Base-by-base conservation (phyloP, 2,888 invertebrate species). In the Bugula neritina region DNA sequence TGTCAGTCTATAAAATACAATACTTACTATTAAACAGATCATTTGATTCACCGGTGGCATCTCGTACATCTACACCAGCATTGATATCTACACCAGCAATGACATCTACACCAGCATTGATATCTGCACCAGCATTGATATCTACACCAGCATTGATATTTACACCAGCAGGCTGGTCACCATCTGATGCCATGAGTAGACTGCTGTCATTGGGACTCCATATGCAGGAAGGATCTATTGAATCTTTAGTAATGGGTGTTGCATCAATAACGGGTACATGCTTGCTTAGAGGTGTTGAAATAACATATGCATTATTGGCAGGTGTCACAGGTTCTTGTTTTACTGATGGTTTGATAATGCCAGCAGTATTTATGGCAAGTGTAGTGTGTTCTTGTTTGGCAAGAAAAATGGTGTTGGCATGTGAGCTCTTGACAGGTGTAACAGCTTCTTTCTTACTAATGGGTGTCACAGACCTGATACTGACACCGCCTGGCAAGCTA, bases 1-100 rank as follows among this genome's bases (percentile, higher is more conserved):
- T n/a, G n/a, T n/a, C n/a, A n/a, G n/a, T n/a, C n/a, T n/a, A n/a
- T n/a, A n/a, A n/a, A n/a, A n/a, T n/a, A n/a, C n/a, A n/a, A n/a
- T 29, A 63, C 63, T 63, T n/a, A 63, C 63, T 63, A n/a, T 31
- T 63, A 31, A 63, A 63, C 3, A 63, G 63, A n/a, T 63, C 63
- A 63, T 27, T 34, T 25, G 63, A 63, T 43, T 43, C 43, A 10
- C 43, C 17, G 5, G 43, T 43, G 5, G 10, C 17, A 43, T 17
- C 17, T 17, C 17, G 10, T 43, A 10, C 43, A 43, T 43, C 43
- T 43, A 17, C 17, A 5, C 17, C 17, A 17, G 43, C 17, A 43
- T 17, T 43, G 43, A 43, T 43, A 43, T 43, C 43, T 43, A 17
- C 17, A 5, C 17, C 17, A 17, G 43, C 17, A 43, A 5, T 43